Conservation (phyloP, 2,113 vertebrate species). For the Trogon surrucura region DNA sequence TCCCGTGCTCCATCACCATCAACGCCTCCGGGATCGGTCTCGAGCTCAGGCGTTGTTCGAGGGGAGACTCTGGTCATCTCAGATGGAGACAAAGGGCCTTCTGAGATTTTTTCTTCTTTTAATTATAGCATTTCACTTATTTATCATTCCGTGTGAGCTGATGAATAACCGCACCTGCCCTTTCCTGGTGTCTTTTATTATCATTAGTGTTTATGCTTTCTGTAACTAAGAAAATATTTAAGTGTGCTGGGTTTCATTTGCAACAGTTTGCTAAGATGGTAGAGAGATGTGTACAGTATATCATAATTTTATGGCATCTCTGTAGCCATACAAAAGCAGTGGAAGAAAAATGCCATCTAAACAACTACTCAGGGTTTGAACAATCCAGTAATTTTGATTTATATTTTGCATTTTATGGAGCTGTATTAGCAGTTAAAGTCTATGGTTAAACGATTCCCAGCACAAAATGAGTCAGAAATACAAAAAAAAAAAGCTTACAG, state of each 20-base stretch:
- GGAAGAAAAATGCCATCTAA: conserved; percentile 72
- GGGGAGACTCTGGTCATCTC: neutral
- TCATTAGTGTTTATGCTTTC: conserved; percentile 70
- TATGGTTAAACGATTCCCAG: conserved; percentile 69
- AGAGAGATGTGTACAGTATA: conserved; percentile 59
- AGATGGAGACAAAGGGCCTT: neutral
- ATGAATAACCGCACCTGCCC: conserved; percentile 28
- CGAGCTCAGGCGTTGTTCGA: rapidly evolving
- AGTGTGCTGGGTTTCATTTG: conserved; percentile 51
- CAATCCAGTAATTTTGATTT: conserved; percentile 82
- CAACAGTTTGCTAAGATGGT: conserved; percentile 41
- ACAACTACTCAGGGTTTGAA: conserved; percentile 72
- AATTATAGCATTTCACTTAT: neutral
- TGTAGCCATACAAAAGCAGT: conserved; percentile 60
- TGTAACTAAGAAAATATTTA: conserved; percentile 76
- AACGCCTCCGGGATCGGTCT: neutral
- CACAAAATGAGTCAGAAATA: conserved; percentile 63
- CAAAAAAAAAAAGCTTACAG: conserved; percentile 47
- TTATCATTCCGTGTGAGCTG: neutral
- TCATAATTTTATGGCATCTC: conserved; percentile 75
- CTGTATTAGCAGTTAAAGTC: conserved; percentile 76
- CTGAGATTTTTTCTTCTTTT: neutral
- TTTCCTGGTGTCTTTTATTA: conserved; percentile 51
- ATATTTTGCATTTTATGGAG: conserved; percentile 72
- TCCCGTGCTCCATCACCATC: neutral